Evolutionary conservation across 2,888 invertebrate genomes (phyloP).

Genomic region (Fragum fragum): DNA sequence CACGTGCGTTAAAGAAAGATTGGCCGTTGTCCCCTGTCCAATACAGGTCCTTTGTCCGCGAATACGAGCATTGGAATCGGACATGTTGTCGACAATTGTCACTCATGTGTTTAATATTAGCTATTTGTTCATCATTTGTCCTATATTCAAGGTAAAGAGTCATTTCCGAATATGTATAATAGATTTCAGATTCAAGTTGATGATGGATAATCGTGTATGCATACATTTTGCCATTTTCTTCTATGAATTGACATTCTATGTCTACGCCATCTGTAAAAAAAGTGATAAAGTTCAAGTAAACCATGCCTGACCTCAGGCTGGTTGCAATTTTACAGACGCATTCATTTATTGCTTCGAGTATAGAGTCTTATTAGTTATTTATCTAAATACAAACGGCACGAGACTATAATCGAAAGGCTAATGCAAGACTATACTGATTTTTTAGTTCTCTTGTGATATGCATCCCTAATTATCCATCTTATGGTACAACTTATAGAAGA

Average conservation of each 20-base stretch:
- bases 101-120: background rate
- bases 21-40: background rate
- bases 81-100: background rate
- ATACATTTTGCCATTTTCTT: background rate
- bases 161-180: background rate
- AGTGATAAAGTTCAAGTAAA: too few relatives aligned
- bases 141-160: background rate
- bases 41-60: background rate
- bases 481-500: too few relatives aligned
- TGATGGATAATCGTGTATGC: slow-evolving; percentile 57
- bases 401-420: too few relatives aligned
- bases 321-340: too few relatives aligned
- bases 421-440: too few relatives aligned
- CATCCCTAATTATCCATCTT: too few relatives aligned
- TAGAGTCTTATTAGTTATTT: too few relatives aligned
- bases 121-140: background rate
- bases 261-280: slow-evolving; percentile 31
- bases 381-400: too few relatives aligned
- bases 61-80: slow-evolving; percentile 15
- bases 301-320: too few relatives aligned
- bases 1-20: background rate
- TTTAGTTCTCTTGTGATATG: too few relatives aligned
- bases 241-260: slow-evolving; percentile 56
- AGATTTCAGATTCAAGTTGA: background rate
- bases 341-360: too few relatives aligned